These are phyloP conservation scores for Drosophila subpulchrella DNA, from an alignment of 1,140 invertebrate species.

Conservation along the genomic window DNA sequence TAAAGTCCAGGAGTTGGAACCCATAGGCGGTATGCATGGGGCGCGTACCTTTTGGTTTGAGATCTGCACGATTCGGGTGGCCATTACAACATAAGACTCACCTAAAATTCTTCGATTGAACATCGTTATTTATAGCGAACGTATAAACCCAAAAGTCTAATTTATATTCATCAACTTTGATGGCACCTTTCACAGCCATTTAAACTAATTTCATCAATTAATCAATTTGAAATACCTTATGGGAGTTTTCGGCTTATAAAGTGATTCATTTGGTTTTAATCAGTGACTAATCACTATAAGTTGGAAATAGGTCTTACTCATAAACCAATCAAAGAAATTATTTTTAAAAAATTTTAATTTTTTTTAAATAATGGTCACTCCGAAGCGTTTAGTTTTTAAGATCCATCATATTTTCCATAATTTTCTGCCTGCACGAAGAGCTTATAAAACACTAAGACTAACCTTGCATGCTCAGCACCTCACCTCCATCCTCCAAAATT, in stretches of 20 bases:
- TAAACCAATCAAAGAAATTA: not conserved
- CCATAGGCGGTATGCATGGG: slow-evolving; percentile 34
- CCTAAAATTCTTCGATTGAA: not conserved
- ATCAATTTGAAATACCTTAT: slow-evolving; percentile 9
- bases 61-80: slow-evolving; percentile 49
- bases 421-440: slow-evolving; percentile 25
- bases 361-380: not conserved
- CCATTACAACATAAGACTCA: not conserved
- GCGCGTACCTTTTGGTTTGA: slow-evolving; percentile 36
- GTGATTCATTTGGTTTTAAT: slow-evolving; percentile 20
- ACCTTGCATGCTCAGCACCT: slow-evolving; percentile 31
- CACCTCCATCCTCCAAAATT: not conserved
- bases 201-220: slow-evolving; percentile 3
- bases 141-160: not conserved
- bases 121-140: slow-evolving; percentile 16
- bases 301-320: not conserved
- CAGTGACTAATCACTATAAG: slow-evolving; percentile 4
- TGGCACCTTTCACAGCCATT: slow-evolving; percentile 23
- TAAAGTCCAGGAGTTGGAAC: slow-evolving; percentile 24
- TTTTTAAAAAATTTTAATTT: not conserved
- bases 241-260: not conserved
- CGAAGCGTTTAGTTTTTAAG: slow-evolving; percentile 20
- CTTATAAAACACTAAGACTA: slow-evolving; percentile 78
- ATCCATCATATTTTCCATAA: slow-evolving; percentile 20
- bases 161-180: slow-evolving; percentile 15